These are phyloP conservation scores for Tylochromis polylepis DNA, from an alignment of 2,113 vertebrate genomes.

Conservation along the genomic window DNA sequence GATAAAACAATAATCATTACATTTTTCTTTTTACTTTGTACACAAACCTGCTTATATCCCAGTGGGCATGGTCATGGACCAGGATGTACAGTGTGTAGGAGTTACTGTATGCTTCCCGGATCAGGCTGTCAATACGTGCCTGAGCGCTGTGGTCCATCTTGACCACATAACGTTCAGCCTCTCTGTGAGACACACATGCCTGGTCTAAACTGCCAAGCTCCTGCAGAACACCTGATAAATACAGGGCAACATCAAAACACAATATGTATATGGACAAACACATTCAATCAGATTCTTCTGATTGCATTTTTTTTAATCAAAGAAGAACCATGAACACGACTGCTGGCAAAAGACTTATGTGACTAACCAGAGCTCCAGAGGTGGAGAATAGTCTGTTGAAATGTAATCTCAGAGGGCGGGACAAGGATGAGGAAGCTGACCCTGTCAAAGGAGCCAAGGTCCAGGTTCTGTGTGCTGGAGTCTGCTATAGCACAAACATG, in stretches of 20 bases:
- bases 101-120: slow-evolving; percentile 86
- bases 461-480: slow-evolving; percentile 95
- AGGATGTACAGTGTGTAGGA: slow-evolving; percentile 92
- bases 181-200: slow-evolving; percentile 76
- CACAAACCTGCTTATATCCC: slow-evolving; percentile 86
- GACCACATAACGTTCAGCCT: slow-evolving; percentile 84
- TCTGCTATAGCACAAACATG: slow-evolving; percentile 97
- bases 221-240: slow-evolving; percentile 81
- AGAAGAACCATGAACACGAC: neutral
- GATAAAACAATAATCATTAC: neutral
- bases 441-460: slow-evolving; percentile 89
- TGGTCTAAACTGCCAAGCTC: slow-evolving; percentile 88
- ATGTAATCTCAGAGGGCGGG: slow-evolving; percentile 93
- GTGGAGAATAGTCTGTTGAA: slow-evolving; percentile 89
- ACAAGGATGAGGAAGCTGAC: slow-evolving; percentile 92
- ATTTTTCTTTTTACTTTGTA: neutral
- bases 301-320: neutral
- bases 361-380: slow-evolving; percentile 89
- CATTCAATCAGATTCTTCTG: neutral
- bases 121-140: slow-evolving; percentile 81
- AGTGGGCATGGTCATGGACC: slow-evolving; percentile 95
- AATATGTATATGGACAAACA: neutral
- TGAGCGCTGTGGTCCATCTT: slow-evolving; percentile 85
- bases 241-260: neutral
- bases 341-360: neutral